Base-by-base conservation (phyloP, 2,113 vertebrate species). In the Heterotis niloticus region DNA sequence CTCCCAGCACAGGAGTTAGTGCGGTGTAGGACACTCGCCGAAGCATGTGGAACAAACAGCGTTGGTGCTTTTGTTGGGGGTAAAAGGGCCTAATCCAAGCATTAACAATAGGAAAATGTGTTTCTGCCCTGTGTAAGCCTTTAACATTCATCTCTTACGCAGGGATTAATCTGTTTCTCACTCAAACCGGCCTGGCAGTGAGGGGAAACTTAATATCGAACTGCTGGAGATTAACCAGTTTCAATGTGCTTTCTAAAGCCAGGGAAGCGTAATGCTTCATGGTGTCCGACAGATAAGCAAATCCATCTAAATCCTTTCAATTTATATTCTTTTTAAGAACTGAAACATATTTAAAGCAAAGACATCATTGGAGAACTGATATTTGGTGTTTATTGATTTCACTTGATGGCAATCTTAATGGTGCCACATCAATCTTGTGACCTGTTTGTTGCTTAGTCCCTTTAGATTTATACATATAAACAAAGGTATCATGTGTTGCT, bases 221-320 rank as follows among this genome's bases (percentile, higher is more conserved):
- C 90, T 89, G 89, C 83, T 85, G 85, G 85, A 91, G 93, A 93
- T 94, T 94, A 94, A 89, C 83, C 77, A 84, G 90, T 89, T 91
- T 93, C 90, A 93, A 81, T 89, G 89, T 88, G 89, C 88, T 91
- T 91, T 91, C 88, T 88, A 90, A 92, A 93, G 90, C 91, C 83
- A 85, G 71, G 86, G 88, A 84, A 91, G 90, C 89, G 88, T 88
- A 92, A 91, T 85, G 88, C 91, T 93, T 88, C 75, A 81, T 89
- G 89, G 89, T 90, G 84, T 91, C 90, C 84, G 78, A 90, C 90
- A 93, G 93, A 94, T 95, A 95, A 94, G 93, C 90, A 94, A 95
- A 94, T 94, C 84, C 83, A 59, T 64, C 87, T 88, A 93, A 94
- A 95, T 94, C 94, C 92, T 86, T 93, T 91, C 92, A 91, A 93